Conservation (phyloP, 2,797 vertebrate species). For the Hybognathus amarus region DNA sequence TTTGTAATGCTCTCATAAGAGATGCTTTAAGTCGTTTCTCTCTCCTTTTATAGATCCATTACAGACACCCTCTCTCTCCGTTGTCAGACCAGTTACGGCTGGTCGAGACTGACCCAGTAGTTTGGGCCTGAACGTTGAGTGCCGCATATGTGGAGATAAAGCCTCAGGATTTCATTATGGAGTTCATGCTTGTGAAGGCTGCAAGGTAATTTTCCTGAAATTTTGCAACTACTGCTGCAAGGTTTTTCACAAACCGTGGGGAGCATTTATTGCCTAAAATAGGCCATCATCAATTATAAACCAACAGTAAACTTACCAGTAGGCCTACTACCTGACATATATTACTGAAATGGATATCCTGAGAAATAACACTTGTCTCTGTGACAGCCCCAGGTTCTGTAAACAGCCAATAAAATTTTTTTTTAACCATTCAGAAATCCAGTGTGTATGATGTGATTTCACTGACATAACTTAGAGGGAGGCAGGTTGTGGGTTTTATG, state of each 20-base stretch:
- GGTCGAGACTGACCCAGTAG: constrained; percentile 82
- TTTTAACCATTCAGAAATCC: not conserved
- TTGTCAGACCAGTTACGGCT: constrained; percentile 91
- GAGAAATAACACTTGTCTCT: not conserved
- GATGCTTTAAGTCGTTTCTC: not conserved
- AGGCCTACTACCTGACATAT: not conserved
- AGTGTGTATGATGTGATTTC: not conserved
- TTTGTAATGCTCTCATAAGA: not conserved
- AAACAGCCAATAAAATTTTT: not conserved
- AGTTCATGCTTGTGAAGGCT: constrained; percentile 97
- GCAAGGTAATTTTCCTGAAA: constrained; percentile 84
- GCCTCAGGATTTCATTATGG: constrained; percentile 99
- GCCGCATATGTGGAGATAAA: constrained; percentile 96
- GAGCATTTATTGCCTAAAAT: not conserved
- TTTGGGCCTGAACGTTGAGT: constrained; percentile 89
- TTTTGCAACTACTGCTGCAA: not conserved
- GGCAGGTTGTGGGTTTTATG: not conserved
- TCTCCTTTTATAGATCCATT: constrained; percentile 80
- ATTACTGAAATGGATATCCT: not conserved
- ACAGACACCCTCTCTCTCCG: constrained; percentile 87
- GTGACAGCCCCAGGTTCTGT: not conserved
- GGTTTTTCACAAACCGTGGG: not conserved
- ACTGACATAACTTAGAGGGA: not conserved
- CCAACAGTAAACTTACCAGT: not conserved
- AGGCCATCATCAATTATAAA: not conserved